Conservation (phyloP, 2,113 vertebrate genomes). For the Pseudolaguvia tuberculata region DNA sequence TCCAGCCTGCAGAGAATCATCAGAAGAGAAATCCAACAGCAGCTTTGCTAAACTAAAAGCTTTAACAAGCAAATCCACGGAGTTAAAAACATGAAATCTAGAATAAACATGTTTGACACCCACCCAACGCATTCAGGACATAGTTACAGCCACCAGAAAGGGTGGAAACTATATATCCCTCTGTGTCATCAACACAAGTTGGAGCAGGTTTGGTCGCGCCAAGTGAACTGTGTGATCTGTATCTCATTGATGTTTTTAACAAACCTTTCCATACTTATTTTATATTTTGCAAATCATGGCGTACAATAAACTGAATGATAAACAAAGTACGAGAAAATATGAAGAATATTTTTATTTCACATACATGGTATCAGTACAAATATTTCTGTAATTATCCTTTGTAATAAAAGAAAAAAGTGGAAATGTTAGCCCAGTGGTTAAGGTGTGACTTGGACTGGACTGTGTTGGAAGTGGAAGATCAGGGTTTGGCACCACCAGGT, state of each 20-base stretch:
- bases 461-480: too few relatives aligned
- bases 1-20: slow-evolving; percentile 45
- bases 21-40: slow-evolving; percentile 29
- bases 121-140: neutral
- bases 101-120: neutral
- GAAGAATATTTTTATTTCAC: neutral
- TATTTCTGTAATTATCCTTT: neutral
- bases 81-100: neutral
- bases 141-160: neutral
- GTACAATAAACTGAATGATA: neutral
- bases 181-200: neutral
- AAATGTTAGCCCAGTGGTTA: neutral
- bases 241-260: neutral
- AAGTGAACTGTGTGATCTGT: neutral
- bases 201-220: neutral
- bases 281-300: neutral
- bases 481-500: too few relatives aligned
- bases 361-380: neutral
- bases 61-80: slow-evolving; percentile 26
- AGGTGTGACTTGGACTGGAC: too few relatives aligned
- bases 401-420: neutral
- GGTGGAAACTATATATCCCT: neutral
- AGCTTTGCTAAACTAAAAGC: slow-evolving; percentile 1
- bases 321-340: neutral
- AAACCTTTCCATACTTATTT: neutral